Conservation (phyloP, 2,113 vertebrate species). For the Callithrix jacchus region DNA sequence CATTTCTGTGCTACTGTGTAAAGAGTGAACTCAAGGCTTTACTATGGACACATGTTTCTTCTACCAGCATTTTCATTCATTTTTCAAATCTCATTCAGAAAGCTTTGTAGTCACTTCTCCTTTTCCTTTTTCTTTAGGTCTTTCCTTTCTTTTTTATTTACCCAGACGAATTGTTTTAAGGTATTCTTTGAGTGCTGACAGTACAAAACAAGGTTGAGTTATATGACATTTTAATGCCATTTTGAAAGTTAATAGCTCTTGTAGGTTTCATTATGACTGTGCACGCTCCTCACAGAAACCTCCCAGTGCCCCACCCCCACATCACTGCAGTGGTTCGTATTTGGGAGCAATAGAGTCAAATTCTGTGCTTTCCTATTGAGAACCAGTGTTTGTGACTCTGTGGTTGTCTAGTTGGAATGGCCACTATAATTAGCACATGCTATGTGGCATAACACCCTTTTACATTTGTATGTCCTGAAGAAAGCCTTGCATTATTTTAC, state of each 20-base stretch:
- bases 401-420: constrained; percentile 9
- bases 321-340: neutral
- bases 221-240: constrained; percentile 29
- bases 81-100: constrained; percentile 27
- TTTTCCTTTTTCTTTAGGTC: neutral
- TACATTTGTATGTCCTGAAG: constrained; percentile 11
- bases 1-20: neutral
- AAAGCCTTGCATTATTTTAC: constrained; percentile 26
- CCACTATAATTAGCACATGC: constrained; percentile 46
- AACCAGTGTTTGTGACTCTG: neutral
- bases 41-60: neutral
- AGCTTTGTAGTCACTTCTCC: neutral
- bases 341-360: neutral
- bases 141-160: neutral
- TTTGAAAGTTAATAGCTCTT: constrained; percentile 53
- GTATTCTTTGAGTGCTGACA: neutral
- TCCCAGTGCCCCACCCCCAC: neutral
- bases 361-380: neutral
- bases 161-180: constrained; percentile 35
- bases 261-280: constrained; percentile 47
- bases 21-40: constrained; percentile 5
- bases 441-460: neutral
- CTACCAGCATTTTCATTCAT: neutral
- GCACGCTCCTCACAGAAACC: neutral
- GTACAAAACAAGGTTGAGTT: constrained; percentile 46